Base-by-base conservation (phyloP, 2,113 vertebrate genomes). In the Gambusia holbrooki region DNA sequence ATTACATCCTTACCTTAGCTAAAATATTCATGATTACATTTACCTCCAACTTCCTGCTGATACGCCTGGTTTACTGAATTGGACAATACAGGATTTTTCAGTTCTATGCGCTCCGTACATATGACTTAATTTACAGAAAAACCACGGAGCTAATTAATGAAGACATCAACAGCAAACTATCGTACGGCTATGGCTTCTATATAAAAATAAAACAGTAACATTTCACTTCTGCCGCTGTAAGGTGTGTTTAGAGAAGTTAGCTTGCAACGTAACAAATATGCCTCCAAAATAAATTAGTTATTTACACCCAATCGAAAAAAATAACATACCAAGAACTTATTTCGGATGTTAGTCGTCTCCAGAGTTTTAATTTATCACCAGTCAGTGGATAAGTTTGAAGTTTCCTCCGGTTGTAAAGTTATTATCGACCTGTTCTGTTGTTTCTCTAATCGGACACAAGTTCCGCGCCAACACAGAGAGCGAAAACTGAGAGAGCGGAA, bases 401-500 rank as follows among this genome's bases (percentile, higher is more conserved):
- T 1, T 0, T n/a, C 75, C 69, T 29, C 1, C 13, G 12, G 35
- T 28, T 32, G 9, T 1, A 3, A 25, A 2, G 19, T 0, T 15
- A 1, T 3, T 14, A 40, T 28, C 11, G 4, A 25, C 2, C 27
- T 6, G 12, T 30, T 5, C 27, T 6, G 12, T 30, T 5, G 51
- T 32, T 3, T 17, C 22, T 1, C 30, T 22, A 11, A 22, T 11
- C 60, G 1, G 11, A 68, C 65, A 79, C 80, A 84, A 85, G 69
- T 82, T 74, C 83, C 87, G 85, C 92, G 92, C 92, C 90, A 93
- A 92, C 17, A 73, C 42, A 42, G 29, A 19, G 35, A 80, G 12
- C 83, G 87, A 40, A 45, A 40, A 69, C 42, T 5, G 60, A 42
- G 29, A 19, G 35, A 80, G 12, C 83, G 87, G 91, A 92, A 54